Percentiles rank a stretch among this genome's conserved stretches.
phyloP scores from a whole-genome alignment of 1,140 invertebrate genomes.

The Dreissena polymorpha region DNA sequence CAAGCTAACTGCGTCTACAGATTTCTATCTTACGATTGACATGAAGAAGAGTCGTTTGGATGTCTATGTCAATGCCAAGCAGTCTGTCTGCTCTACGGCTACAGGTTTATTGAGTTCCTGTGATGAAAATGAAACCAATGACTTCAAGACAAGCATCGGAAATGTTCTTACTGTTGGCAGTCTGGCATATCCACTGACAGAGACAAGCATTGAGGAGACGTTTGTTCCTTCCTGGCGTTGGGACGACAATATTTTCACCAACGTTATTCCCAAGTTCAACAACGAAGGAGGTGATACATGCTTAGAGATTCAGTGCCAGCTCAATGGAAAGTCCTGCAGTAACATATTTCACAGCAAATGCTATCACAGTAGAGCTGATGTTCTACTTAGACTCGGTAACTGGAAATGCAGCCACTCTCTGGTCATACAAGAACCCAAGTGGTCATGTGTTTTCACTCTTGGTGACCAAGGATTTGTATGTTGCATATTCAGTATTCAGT shows the following conservation, averaged over 20 bases:
- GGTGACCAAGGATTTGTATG: slow-evolving; percentile 24
- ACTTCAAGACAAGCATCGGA: slow-evolving; percentile 40
- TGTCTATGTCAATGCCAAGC: slow-evolving; percentile 13
- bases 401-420: slow-evolving; percentile 42
- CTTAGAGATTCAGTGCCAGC: slow-evolving; percentile 42
- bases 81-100: slow-evolving; percentile 32
- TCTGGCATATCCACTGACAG: slow-evolving; percentile 35
- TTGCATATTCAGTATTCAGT: slow-evolving; percentile 18
- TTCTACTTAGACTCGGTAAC: slow-evolving; percentile 47
- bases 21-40: slow-evolving; percentile 45
- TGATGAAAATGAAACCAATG: slow-evolving; percentile 36
- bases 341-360: slow-evolving; percentile 49
- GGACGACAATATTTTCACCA: slow-evolving; percentile 25
- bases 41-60: slow-evolving; percentile 36
- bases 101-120: slow-evolving; percentile 25
- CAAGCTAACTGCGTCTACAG: slow-evolving; percentile 26
- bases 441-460: slow-evolving; percentile 31
- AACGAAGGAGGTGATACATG: slow-evolving; percentile 53
- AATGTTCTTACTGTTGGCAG: slow-evolving; percentile 3
- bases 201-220: slow-evolving; percentile 8
- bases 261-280: slow-evolving; percentile 33
- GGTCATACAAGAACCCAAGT: slow-evolving; percentile 51
- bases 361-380: slow-evolving; percentile 57
- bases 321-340: slow-evolving; percentile 35
- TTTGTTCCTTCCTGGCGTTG: slow-evolving; percentile 41